Conservation (phyloP, 2,797 vertebrate genomes). For the Triplophysa bombifrons region DNA sequence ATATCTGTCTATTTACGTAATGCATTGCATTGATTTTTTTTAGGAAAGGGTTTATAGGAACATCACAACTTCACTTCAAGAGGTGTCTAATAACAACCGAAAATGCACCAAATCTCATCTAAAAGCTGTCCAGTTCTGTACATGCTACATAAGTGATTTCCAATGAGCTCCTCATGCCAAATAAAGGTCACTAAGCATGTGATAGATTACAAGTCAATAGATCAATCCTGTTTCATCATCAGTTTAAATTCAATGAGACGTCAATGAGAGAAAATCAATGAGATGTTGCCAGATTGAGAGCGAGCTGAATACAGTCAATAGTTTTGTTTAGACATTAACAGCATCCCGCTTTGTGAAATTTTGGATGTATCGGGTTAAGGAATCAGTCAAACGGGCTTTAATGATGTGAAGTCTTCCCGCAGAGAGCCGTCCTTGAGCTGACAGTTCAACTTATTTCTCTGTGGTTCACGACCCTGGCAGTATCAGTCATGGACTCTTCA, state of each 20-base stretch:
- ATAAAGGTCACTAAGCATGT: conserved; percentile 48
- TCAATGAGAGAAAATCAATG: conserved; percentile 29
- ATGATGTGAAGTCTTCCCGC: conserved; percentile 10
- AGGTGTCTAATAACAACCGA: background rate
- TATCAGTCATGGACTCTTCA: conserved; percentile 32
- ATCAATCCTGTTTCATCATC: conserved; percentile 46
- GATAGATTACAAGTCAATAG: conserved; percentile 44
- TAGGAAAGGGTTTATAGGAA: background rate
- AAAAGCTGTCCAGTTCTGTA: background rate
- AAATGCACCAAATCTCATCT: background rate
- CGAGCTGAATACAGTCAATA: conserved; percentile 41
- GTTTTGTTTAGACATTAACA: conserved; percentile 43
- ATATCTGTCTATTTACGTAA: background rate
- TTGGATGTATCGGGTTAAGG: background rate
- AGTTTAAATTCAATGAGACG: conserved; percentile 44
- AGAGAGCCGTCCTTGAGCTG: conserved; percentile 16
- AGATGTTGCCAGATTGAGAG: conserved; percentile 10
- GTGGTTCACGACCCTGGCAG: conserved; percentile 25
- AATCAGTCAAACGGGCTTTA: conserved; percentile 22
- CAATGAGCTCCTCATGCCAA: conserved; percentile 32
- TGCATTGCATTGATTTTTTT: background rate
- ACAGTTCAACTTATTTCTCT: conserved; percentile 31
- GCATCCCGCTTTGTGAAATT: conserved; percentile 5
- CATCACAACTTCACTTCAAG: background rate
- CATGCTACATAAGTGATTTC: background rate